A percentile compares a stretch with the other conserved stretches of the same genome.
Conservation (phyloP, 2,113 vertebrate genomes). For the Butorides virescens region DNA sequence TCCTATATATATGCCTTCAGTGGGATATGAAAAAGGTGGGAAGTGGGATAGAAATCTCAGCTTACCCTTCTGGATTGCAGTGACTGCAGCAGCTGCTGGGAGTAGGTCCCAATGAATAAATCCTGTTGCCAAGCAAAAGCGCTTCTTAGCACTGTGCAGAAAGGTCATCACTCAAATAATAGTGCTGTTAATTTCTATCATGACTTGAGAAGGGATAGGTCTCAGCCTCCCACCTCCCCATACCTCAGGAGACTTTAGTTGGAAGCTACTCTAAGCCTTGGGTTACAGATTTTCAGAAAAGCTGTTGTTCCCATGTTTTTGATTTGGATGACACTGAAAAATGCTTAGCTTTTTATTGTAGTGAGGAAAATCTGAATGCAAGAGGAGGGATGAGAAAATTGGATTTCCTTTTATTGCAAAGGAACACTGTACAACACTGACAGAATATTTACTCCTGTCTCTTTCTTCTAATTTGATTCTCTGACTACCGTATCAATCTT, state of each 20-base stretch:
- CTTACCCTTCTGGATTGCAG: neutral
- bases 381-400: neutral
- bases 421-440: neutral
- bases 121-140: neutral
- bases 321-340: neutral
- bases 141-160: neutral
- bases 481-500: constrained; percentile 4
- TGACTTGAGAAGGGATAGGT: neutral
- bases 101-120: neutral
- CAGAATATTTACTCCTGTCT: constrained; percentile 26
- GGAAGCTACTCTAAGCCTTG: neutral
- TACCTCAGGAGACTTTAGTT: neutral
- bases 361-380: neutral
- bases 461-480: constrained; percentile 20
- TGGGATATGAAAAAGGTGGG: neutral
- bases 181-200: neutral
- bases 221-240: neutral
- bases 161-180: neutral
- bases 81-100: neutral
- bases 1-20: neutral
- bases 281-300: neutral
- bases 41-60: neutral
- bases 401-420: constrained; percentile 22
- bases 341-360: neutral
- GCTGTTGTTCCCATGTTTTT: neutral